Percentiles rank a stretch among this genome's conserved stretches.
Evolutionary conservation across 2,797 vertebrate genomes (phyloP).

Genomic region (Chloroceryle amazona): DNA sequence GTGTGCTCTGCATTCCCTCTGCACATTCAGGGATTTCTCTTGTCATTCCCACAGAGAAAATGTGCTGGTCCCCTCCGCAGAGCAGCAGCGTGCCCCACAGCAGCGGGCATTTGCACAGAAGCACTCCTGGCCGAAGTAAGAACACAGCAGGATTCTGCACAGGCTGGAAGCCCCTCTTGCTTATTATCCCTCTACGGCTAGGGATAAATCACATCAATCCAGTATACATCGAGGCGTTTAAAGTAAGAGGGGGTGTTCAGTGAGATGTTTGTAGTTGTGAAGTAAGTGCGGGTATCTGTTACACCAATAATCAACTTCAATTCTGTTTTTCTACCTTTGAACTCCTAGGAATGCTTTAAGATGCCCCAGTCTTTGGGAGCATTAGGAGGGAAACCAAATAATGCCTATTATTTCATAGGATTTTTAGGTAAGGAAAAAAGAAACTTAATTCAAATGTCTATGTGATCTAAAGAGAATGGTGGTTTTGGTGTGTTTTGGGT

Average conservation of each 20-base stretch:
- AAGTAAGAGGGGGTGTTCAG: conserved; percentile 74
- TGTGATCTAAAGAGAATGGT: neutral
- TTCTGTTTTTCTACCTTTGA: conserved; percentile 67
- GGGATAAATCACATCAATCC: conserved; percentile 92
- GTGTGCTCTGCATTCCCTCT: neutral
- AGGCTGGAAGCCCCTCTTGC: conserved; percentile 87
- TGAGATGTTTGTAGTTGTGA: neutral
- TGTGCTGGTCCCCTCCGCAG: conserved; percentile 76
- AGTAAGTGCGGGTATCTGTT: conserved; percentile 22
- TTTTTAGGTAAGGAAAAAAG: conserved; percentile 87
- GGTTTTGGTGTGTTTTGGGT: neutral
- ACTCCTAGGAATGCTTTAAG: conserved; percentile 90
- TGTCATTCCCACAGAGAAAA: conserved; percentile 77
- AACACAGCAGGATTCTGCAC: conserved; percentile 48
- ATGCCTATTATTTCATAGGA: conserved; percentile 93
- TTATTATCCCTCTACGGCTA: conserved; percentile 89
- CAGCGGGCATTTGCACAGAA: conserved; percentile 29
- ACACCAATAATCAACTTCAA: neutral
- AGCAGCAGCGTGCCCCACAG: conserved; percentile 56
- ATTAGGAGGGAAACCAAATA: conserved; percentile 92
- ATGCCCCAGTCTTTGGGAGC: conserved; percentile 92
- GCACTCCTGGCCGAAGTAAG: conserved; percentile 57
- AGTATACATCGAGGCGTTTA: conserved; percentile 88
- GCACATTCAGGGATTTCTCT: neutral
- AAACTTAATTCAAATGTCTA: neutral